These are phyloP conservation scores for Solenodon paradoxus DNA, from an alignment of 2,113 vertebrate genomes.

Conservation along the genomic window DNA sequence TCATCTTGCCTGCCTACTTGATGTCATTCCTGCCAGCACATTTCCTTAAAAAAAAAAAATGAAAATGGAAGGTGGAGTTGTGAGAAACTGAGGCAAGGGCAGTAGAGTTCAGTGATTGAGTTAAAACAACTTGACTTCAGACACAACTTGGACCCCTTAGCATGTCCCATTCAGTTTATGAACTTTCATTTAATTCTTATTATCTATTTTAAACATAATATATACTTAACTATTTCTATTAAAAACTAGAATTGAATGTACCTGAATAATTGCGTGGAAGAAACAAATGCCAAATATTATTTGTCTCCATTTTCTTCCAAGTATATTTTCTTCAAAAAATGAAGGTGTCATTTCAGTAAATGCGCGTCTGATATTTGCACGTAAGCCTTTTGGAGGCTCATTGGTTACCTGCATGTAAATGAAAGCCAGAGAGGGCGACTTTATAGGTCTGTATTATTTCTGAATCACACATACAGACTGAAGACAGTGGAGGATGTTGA, in stretches of 20 bases:
- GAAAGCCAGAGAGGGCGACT: constrained; percentile 1
- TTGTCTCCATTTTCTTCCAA: constrained; percentile 86
- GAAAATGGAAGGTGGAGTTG: not conserved
- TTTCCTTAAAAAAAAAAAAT: not conserved
- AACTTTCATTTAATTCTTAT: not conserved
- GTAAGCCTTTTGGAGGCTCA: constrained; percentile 87
- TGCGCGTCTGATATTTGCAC: constrained; percentile 84
- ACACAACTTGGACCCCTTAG: not conserved
- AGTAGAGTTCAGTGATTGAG: not conserved
- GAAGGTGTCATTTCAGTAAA: constrained; percentile 85
- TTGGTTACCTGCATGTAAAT: constrained; percentile 84
- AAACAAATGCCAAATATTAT: constrained; percentile 86
- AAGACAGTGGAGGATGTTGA: not conserved
- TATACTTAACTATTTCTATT: not conserved
- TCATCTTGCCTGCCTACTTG: too few relatives aligned
- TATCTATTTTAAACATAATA: not conserved
- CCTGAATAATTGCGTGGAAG: constrained; percentile 87
- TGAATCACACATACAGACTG: not conserved
- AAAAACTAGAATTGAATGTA: constrained; percentile 50
- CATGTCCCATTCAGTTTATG: not conserved
- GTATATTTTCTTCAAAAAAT: constrained; percentile 86
- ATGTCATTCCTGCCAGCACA: too few relatives aligned
- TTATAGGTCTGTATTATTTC: not conserved
- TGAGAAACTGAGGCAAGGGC: not conserved
- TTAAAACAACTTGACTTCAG: not conserved